A percentile compares a stretch with the other conserved stretches of the same genome.
Evolutionary conservation across 1,140 invertebrate genomes (phyloP).

Genomic region (Drosophila orena): DNA sequence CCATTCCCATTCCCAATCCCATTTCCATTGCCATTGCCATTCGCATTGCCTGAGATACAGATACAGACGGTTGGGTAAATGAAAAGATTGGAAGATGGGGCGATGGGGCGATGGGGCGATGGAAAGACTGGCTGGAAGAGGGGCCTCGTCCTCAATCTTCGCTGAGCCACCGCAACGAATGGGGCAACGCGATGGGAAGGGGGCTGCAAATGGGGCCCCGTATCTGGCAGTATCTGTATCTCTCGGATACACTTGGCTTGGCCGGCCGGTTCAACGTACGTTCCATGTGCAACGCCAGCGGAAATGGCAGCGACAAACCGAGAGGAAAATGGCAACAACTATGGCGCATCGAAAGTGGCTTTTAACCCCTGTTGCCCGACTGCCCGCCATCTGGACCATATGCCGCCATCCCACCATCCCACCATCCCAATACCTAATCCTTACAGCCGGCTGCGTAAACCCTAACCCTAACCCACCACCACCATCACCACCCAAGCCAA

Average conservation of each 20-base stretch:
- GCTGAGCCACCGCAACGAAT: constrained; percentile 55
- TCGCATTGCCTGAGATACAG: constrained; percentile 25
- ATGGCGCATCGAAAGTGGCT: constrained; percentile 60
- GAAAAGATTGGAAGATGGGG: not conserved
- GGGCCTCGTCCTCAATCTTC: constrained; percentile 28
- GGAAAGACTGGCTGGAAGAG: constrained; percentile 3
- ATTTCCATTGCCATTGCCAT: constrained; percentile 3
- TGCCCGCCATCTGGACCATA: constrained; percentile 35
- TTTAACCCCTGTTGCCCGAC: constrained; percentile 45
- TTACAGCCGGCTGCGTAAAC: constrained; percentile 2
- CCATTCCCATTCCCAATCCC: not conserved
- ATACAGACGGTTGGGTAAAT: constrained; percentile 14
- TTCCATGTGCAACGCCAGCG: constrained; percentile 53
- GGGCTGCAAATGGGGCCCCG: constrained; percentile 18
- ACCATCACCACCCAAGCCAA: constrained; percentile 22
- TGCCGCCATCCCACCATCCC: constrained; percentile 35
- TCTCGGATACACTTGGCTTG: constrained; percentile 53
- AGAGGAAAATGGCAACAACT: constrained; percentile 35
- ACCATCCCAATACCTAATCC: constrained; percentile 15
- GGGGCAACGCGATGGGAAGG: constrained; percentile 22
- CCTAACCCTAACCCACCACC: constrained; percentile 20
- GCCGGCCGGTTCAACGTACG: constrained; percentile 38
- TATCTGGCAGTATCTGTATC: constrained; percentile 37
- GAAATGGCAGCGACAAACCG: constrained; percentile 36
- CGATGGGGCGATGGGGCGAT: not conserved